Evolutionary conservation across 2,797 vertebrate genomes (phyloP).

Genomic region (Syngnathus acus): DNA sequence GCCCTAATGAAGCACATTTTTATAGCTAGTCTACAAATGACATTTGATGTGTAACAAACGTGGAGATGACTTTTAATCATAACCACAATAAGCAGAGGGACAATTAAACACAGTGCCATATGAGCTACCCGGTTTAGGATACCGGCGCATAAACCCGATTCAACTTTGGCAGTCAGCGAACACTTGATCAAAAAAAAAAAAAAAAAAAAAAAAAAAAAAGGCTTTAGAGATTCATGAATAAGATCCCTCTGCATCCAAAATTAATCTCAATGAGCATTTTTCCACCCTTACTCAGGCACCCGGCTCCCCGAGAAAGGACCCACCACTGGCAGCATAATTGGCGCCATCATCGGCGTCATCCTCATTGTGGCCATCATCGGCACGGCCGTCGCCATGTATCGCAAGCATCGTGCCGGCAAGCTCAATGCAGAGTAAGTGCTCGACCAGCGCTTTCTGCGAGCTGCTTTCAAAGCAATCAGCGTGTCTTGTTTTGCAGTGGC

Average conservation of each 20-base stretch:
- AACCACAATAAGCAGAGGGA: no score
- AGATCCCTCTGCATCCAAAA: neutral
- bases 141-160: no score
- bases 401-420: conserved; percentile 43
- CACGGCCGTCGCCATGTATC: conserved; percentile 55
- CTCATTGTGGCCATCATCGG: conserved; percentile 61
- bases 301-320: conserved; percentile 41
- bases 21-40: neutral
- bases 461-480: neutral
- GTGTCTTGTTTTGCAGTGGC: conserved; percentile 49
- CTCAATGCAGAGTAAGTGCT: conserved; percentile 59
- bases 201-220: no score
- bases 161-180: no score
- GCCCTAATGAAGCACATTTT: conserved; percentile 11
- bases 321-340: conserved; percentile 62
- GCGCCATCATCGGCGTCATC: conserved; percentile 63
- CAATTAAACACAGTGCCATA: no score
- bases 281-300: conserved; percentile 30
- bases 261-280: neutral
- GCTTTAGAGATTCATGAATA: no score
- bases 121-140: no score
- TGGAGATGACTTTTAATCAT: neutral
- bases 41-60: neutral
- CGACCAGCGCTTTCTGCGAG: neutral
- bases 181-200: no score